These are phyloP conservation scores for Myotis davidii DNA, from an alignment of 2,113 vertebrate species.

Conservation along the genomic window DNA sequence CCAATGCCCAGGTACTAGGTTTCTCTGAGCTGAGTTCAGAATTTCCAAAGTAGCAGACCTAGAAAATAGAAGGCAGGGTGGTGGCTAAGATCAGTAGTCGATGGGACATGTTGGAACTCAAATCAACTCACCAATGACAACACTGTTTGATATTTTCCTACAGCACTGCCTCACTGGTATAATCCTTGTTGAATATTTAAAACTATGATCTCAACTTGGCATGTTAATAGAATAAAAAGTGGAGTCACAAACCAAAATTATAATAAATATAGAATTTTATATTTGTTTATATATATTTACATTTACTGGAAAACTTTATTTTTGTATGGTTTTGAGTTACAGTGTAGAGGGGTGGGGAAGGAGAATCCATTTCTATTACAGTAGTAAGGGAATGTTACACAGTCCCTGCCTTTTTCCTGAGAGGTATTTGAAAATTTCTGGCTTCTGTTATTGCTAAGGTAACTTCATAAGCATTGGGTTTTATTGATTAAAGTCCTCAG, in stretches of 20 bases:
- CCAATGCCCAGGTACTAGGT: no score
- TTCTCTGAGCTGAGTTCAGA: no score
- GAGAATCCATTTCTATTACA: background rate
- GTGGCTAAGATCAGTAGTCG: no score
- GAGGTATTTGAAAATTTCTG: background rate
- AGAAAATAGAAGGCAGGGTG: no score
- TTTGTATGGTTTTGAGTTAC: background rate
- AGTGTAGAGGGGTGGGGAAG: background rate
- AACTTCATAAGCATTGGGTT: background rate
- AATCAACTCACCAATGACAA: background rate
- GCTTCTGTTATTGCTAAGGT: background rate
- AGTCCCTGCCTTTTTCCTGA: background rate
- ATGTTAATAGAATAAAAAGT: background rate
- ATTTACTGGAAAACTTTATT: background rate
- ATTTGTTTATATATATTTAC: background rate
- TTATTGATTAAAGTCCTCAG: background rate
- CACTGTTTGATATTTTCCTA: background rate
- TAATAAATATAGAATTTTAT: background rate
- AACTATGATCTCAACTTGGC: background rate
- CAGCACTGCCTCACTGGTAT: background rate
- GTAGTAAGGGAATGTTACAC: background rate
- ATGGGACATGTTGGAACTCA: background rate
- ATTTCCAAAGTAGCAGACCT: no score
- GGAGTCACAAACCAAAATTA: background rate
- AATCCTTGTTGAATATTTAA: constrained; percentile 15